Evolutionary conservation across 2,797 vertebrate genomes (phyloP).

Genomic region (Neostethus bicornis): DNA sequence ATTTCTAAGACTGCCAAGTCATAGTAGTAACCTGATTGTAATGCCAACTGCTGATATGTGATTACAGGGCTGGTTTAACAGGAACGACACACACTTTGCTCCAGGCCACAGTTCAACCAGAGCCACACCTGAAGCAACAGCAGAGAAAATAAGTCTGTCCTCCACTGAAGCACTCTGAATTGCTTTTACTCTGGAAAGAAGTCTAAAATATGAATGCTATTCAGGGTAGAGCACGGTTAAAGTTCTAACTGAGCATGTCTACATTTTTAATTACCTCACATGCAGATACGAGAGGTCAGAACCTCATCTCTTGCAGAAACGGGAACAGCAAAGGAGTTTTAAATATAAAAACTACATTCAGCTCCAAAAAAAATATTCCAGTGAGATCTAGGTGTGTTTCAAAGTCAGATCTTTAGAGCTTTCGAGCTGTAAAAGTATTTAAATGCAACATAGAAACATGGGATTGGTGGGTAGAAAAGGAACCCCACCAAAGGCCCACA

Average conservation of each 20-base stretch:
- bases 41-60: slow-evolving; percentile 45
- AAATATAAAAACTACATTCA: slow-evolving; percentile 17
- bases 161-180: slow-evolving; percentile 15
- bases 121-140: slow-evolving; percentile 22
- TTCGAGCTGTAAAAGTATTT: slow-evolving; percentile 64
- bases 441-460: slow-evolving; percentile 69
- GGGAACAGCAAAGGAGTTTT: not conserved
- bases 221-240: not conserved
- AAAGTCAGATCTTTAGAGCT: slow-evolving; percentile 40
- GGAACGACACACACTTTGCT: slow-evolving; percentile 47
- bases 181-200: slow-evolving; percentile 2
- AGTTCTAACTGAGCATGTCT: slow-evolving; percentile 5
- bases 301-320: not conserved
- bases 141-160: slow-evolving; percentile 13
- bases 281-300: slow-evolving; percentile 7
- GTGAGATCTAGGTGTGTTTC: slow-evolving; percentile 61
- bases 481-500: slow-evolving; percentile 60
- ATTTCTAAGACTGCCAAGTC: slow-evolving; percentile 36
- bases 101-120: slow-evolving; percentile 43
- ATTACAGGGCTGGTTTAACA: slow-evolving; percentile 50
- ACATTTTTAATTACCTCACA: slow-evolving; percentile 19
- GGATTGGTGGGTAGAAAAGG: slow-evolving; percentile 71
- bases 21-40: slow-evolving; percentile 38
- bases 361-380: slow-evolving; percentile 31
- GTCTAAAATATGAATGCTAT: slow-evolving; percentile 24